Percentiles rank a stretch among this genome's conserved stretches.
phyloP scores from a whole-genome alignment of 1,140 invertebrate species.

The Hetaerina americana region DNA sequence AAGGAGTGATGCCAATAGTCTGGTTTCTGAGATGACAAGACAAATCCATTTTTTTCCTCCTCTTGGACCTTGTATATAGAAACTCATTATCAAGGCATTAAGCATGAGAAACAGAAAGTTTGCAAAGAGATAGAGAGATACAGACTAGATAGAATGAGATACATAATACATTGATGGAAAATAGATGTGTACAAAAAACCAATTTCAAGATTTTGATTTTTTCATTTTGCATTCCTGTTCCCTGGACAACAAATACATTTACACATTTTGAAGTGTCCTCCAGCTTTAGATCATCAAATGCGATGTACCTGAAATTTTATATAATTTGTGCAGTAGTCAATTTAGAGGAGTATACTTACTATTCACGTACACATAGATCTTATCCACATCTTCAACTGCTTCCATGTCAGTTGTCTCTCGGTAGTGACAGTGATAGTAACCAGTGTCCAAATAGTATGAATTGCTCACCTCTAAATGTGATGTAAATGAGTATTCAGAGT shows the following conservation, averaged over 20 bases:
- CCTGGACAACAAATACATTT: conserved; percentile 10
- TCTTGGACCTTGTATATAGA: no score
- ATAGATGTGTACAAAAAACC: neutral
- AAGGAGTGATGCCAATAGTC: no score
- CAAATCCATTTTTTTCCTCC: no score
- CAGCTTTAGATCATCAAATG: neutral
- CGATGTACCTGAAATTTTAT: neutral
- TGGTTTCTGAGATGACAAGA: no score
- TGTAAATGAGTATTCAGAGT: neutral
- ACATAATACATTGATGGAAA: neutral
- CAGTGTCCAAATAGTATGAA: conserved; percentile 29
- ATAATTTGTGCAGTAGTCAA: neutral
- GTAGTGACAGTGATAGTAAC: conserved; percentile 44
- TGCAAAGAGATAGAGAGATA: no score
- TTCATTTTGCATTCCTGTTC: conserved; percentile 5
- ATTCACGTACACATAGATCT: conserved; percentile 50
- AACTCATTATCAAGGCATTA: no score
- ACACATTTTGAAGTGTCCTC: conserved; percentile 2
- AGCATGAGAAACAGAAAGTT: no score
- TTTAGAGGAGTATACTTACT: conserved; percentile 32
- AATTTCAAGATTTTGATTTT: conserved; percentile 6
- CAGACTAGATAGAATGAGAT: no score
- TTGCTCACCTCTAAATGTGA: neutral
- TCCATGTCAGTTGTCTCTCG: conserved; percentile 25
- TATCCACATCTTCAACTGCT: conserved; percentile 30